These are phyloP conservation scores for Pygocentrus nattereri DNA, from an alignment of 2,797 vertebrate genomes.

Conservation along the genomic window DNA sequence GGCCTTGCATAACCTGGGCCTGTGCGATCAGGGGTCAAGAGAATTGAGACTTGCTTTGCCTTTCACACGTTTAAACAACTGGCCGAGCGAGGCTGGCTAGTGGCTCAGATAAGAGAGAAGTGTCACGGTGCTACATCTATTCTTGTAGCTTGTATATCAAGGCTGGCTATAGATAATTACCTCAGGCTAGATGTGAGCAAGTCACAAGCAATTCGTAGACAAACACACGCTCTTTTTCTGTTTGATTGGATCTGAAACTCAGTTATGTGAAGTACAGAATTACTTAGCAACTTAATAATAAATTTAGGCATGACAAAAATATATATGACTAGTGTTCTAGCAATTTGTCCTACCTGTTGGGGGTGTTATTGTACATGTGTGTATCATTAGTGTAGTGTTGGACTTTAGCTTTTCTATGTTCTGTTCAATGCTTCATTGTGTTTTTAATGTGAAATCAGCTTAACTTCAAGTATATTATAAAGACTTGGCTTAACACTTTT, in stretches of 20 bases:
- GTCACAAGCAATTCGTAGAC: neutral
- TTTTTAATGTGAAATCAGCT: no score
- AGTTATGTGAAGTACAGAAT: neutral
- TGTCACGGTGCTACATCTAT: neutral
- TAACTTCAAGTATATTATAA: no score
- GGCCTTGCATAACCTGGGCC: slow-evolving; percentile 64
- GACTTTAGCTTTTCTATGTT: no score
- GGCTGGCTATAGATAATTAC: neutral
- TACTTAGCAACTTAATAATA: neutral
- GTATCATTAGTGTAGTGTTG: no score
- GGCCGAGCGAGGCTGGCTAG: neutral
- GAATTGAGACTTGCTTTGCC: neutral
- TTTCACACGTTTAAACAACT: neutral
- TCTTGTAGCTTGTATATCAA: neutral
- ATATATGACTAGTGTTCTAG: no score
- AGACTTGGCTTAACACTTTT: no score
- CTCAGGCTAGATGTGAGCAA: neutral
- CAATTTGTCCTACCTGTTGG: no score
- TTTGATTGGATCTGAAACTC: neutral
- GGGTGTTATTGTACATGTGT: no score
- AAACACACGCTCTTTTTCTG: neutral
- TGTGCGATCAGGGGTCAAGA: slow-evolving; percentile 2
- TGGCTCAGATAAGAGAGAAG: neutral
- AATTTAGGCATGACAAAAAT: neutral
- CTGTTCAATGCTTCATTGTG: no score